A percentile compares a stretch with the other conserved stretches of the same genome.
Evolutionary conservation across 2,888 invertebrate species (phyloP).

Genomic region (Halictus ligatus): DNA sequence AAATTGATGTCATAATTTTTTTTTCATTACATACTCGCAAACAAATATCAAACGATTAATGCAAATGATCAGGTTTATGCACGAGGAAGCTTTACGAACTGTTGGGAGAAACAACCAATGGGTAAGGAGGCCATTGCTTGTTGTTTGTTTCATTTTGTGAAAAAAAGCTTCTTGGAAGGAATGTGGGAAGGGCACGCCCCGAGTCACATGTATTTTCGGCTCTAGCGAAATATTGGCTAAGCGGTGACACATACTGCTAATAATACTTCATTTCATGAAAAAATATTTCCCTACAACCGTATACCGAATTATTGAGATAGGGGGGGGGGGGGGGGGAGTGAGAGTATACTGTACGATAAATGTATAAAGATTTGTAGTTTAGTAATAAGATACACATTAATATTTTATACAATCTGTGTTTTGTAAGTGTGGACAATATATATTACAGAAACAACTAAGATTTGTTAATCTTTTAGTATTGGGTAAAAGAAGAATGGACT

Average conservation of each 20-base stretch:
- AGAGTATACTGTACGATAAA: too few species aligned
- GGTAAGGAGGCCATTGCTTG: not conserved
- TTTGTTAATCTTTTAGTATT: constrained; percentile 63
- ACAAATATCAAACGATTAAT: not conserved
- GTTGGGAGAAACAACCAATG: not conserved
- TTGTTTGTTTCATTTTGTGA: too few species aligned
- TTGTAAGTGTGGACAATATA: not conserved
- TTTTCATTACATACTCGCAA: not conserved
- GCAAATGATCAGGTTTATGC: not conserved
- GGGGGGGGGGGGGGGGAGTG: too few species aligned
- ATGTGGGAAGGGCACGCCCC: too few species aligned
- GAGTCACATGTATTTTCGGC: too few species aligned
- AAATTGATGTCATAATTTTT: not conserved
- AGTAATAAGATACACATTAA: not conserved
- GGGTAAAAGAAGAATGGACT: constrained; percentile 85
- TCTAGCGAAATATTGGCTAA: too few species aligned
- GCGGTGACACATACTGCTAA: not conserved
- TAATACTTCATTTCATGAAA: not conserved
- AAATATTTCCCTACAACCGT: not conserved
- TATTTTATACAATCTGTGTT: not conserved
- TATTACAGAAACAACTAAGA: not conserved
- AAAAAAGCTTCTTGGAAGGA: too few species aligned
- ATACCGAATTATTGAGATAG: not conserved
- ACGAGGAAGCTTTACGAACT: not conserved
- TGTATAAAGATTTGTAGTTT: not conserved